phyloP scores from a whole-genome alignment of 2,113 vertebrate species.

The Laterallus jamaicensis region DNA sequence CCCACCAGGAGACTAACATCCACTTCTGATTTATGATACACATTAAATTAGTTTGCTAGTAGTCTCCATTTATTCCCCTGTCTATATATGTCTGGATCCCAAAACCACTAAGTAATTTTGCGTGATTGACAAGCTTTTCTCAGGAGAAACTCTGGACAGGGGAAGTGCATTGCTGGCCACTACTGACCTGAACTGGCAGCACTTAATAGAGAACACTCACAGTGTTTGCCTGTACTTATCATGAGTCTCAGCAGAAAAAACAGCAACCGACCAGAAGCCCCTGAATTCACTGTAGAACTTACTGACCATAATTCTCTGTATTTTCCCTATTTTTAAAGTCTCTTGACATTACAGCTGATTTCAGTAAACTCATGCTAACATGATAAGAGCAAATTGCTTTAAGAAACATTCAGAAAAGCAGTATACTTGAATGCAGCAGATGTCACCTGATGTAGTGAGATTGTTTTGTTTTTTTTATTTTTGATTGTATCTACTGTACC shows the following conservation, averaged over 20 bases:
- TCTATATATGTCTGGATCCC: background rate
- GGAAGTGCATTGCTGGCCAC: conserved; percentile 13
- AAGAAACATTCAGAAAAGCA: background rate
- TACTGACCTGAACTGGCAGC: background rate
- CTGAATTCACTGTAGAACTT: background rate
- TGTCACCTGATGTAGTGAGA: background rate
- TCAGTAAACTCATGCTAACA: background rate
- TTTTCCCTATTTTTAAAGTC: background rate
- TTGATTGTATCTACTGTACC: background rate
- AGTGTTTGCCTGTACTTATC: background rate
- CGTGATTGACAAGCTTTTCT: conserved; percentile 21
- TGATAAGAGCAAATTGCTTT: background rate
- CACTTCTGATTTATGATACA: conserved; percentile 39
- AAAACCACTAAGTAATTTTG: conserved; percentile 61
- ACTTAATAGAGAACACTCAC: background rate
- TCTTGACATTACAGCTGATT: background rate
- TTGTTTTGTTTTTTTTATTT: background rate
- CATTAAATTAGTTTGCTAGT: conserved; percentile 37
- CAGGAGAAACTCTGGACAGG: background rate
- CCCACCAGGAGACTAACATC: background rate
- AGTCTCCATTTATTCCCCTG: conserved; percentile 30
- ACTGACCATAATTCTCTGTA: background rate
- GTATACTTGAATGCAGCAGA: background rate
- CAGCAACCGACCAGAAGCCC: background rate
- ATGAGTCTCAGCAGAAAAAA: background rate